Percentiles rank a stretch among this genome's conserved stretches.
Evolutionary conservation across 2,113 vertebrate genomes (phyloP).

Genomic region (Mesitornis unicolor): DNA sequence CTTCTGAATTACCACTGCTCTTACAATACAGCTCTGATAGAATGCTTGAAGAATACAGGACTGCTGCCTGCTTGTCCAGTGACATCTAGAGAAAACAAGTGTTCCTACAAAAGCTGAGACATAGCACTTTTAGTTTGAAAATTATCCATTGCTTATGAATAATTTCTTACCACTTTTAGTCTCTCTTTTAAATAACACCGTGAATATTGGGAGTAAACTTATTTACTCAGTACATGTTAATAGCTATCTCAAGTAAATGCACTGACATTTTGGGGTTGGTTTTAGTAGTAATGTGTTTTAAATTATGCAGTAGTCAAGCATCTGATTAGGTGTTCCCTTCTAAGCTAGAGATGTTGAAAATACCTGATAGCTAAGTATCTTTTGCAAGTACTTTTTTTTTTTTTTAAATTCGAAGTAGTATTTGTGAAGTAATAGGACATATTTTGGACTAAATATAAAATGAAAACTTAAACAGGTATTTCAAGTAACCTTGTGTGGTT

Average conservation of each 20-base stretch:
- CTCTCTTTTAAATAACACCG: not conserved
- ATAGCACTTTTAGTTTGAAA: not conserved
- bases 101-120: not conserved
- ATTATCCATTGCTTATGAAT: not conserved
- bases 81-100: not conserved
- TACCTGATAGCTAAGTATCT: not conserved
- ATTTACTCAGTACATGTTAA: not conserved
- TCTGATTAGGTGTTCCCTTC: constrained; percentile 10
- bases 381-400: constrained; percentile 18
- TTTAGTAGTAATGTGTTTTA: not conserved
- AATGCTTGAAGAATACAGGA: not conserved
- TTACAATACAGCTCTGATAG: not conserved
- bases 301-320: not conserved
- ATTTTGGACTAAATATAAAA: constrained; percentile 10
- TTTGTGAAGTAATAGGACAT: constrained; percentile 34
- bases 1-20: not conserved
- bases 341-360: not conserved
- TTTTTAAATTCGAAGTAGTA: constrained; percentile 30
- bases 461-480: not conserved
- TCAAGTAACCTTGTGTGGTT: not conserved
- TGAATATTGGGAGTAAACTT: not conserved
- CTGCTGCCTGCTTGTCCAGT: not conserved
- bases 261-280: not conserved
- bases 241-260: constrained; percentile 17
- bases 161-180: not conserved